phyloP scores from a whole-genome alignment of 1,140 invertebrate species.

The Vanessa atalanta region DNA sequence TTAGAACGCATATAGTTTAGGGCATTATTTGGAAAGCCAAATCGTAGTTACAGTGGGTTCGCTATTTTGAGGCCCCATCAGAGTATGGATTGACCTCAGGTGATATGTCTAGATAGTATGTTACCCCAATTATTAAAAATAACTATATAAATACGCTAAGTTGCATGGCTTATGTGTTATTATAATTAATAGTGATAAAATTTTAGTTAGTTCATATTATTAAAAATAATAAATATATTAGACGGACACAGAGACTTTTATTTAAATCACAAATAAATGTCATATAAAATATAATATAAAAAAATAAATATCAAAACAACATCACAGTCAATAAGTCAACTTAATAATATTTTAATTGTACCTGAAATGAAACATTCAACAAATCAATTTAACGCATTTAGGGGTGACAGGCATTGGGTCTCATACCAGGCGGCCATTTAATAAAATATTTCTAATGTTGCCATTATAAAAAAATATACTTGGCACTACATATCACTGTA shows the following conservation, averaged over 20 bases:
- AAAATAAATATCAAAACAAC: conserved; percentile 2
- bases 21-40: too few relatives aligned
- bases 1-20: too few relatives aligned
- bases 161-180: neutral
- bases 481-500: too few relatives aligned
- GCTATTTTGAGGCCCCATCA: too few relatives aligned
- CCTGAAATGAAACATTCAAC: neutral
- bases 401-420: too few relatives aligned
- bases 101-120: too few relatives aligned
- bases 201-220: neutral
- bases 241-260: conserved; percentile 15
- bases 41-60: too few relatives aligned
- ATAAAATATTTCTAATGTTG: neutral
- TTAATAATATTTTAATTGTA: conserved; percentile 4
- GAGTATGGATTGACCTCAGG: too few relatives aligned
- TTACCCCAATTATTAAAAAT: too few relatives aligned
- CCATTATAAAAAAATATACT: too few relatives aligned
- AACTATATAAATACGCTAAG: neutral
- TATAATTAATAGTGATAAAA: neutral
- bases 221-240: conserved; percentile 1
- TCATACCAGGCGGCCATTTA: neutral
- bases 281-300: neutral
- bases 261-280: conserved; percentile 7
- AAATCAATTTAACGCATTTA: too few relatives aligned
- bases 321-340: conserved; percentile 1